Evolutionary conservation across 1,140 invertebrate genomes (phyloP).

Genomic region (Conopomorpha cramerella): DNA sequence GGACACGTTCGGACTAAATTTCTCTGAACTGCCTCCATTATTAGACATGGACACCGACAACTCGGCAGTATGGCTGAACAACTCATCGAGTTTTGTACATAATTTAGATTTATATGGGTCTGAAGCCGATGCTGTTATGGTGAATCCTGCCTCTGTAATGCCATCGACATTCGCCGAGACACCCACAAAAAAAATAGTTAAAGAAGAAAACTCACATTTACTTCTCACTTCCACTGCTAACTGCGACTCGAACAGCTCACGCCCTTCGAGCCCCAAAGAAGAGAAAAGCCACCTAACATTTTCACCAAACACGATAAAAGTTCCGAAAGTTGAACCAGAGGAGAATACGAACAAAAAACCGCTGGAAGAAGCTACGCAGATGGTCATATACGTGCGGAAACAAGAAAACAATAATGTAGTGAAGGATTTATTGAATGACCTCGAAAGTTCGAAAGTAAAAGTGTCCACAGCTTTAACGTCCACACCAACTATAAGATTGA

Average conservation of each 20-base stretch:
- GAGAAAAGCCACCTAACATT: constrained; percentile 70
- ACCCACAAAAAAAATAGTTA: constrained; percentile 46
- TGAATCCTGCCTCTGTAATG: constrained; percentile 79
- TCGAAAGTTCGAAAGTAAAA: constrained; percentile 36
- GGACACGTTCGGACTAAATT: constrained; percentile 61
- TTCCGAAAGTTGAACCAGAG: constrained; percentile 46
- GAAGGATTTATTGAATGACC: constrained; percentile 59
- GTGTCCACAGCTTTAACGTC: constrained; percentile 15
- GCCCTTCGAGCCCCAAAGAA: constrained; percentile 51
- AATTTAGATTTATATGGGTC: constrained; percentile 74
- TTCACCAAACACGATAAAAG: constrained; percentile 67
- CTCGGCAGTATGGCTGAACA: constrained; percentile 59
- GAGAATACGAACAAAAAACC: constrained; percentile 43
- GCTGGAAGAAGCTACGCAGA: constrained; percentile 52
- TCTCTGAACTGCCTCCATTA: constrained; percentile 67
- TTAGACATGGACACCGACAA: constrained; percentile 69
- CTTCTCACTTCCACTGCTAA: constrained; percentile 45
- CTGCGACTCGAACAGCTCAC: constrained; percentile 36
- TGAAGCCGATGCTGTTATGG: constrained; percentile 73
- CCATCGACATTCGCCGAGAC: constrained; percentile 66
- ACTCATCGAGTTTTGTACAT: constrained; percentile 67
- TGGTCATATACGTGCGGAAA: constrained; percentile 52
- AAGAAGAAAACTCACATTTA: constrained; percentile 51
- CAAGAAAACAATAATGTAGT: constrained; percentile 59
- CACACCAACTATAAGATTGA: constrained; percentile 40